Percentiles rank a stretch among this genome's conserved stretches.
Evolutionary conservation across 2,888 invertebrate species (phyloP).

Genomic region (Apocheima hispidaria): DNA sequence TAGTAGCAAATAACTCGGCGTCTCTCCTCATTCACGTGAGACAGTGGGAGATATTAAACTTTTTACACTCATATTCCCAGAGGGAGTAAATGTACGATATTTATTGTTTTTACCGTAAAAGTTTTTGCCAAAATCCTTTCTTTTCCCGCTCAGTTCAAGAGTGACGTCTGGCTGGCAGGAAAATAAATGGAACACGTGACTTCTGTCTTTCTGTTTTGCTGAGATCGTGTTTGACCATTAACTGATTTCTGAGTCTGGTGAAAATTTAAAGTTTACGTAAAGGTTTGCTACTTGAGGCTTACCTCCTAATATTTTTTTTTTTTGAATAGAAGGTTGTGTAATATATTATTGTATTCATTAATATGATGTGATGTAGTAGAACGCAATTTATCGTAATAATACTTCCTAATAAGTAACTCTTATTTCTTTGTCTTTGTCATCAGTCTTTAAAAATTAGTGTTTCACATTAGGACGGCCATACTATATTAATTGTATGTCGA

Average conservation of each 20-base stretch:
- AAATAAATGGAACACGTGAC: constrained; percentile 29
- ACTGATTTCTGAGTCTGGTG: background rate
- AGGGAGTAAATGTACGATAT: constrained; percentile 11
- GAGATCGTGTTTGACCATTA: constrained; percentile 15
- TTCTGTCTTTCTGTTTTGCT: constrained; percentile 17
- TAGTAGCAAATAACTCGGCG: constrained; percentile 3
- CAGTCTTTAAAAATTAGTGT: too few relatives aligned
- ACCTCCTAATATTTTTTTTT: too few relatives aligned
- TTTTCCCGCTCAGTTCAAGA: constrained; percentile 12
- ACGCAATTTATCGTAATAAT: too few relatives aligned
- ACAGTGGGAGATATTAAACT: constrained; percentile 25
- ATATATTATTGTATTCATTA: too few relatives aligned
- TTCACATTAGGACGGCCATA: too few relatives aligned
- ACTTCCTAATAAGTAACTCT: too few relatives aligned
- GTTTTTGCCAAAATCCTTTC: constrained; percentile 24
- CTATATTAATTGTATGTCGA: too few relatives aligned
- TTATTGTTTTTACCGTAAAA: constrained; percentile 28
- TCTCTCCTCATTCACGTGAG: constrained; percentile 13
- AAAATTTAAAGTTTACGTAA: background rate
- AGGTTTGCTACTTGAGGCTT: background rate
- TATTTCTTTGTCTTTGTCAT: too few relatives aligned
- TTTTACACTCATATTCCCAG: constrained; percentile 22
- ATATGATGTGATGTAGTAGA: too few relatives aligned
- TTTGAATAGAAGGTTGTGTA: too few relatives aligned
- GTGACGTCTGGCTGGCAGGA: constrained; percentile 21